Evolutionary conservation across 2,888 invertebrate species (phyloP).

Genomic region (Drosophila fungiperda): DNA sequence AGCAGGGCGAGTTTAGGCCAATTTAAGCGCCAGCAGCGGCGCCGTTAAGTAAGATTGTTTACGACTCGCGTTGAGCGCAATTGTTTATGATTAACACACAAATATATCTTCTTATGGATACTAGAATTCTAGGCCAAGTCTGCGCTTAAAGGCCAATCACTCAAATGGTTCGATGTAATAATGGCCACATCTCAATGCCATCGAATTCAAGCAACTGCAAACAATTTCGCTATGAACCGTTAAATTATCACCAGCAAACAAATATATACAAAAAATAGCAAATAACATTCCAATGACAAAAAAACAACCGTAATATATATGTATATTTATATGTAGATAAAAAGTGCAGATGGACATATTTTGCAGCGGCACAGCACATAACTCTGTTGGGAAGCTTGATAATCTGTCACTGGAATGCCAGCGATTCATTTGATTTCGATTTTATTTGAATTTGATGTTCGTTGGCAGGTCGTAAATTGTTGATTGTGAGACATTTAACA

Average conservation of each 20-base stretch:
- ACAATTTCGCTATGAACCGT: slow-evolving; percentile 54
- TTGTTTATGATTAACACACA: slow-evolving; percentile 52
- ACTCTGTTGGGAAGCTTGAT: slow-evolving; percentile 40
- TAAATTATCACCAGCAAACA: slow-evolving; percentile 53
- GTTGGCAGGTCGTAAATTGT: slow-evolving; percentile 59
- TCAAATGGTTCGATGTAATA: slow-evolving; percentile 58
- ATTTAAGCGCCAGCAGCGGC: slow-evolving; percentile 55
- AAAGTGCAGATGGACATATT: slow-evolving; percentile 61
- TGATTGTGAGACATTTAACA: slow-evolving; percentile 30
- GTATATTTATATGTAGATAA: neutral
- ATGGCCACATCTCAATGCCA: slow-evolving; percentile 60
- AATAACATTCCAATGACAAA: neutral
- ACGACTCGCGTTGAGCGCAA: slow-evolving; percentile 58
- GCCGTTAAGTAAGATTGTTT: slow-evolving; percentile 65
- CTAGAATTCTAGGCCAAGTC: slow-evolving; percentile 13
- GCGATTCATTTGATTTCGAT: slow-evolving; percentile 68
- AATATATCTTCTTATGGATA: neutral
- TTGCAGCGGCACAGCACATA: slow-evolving; percentile 54
- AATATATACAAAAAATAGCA: neutral
- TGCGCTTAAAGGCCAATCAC: slow-evolving; percentile 65
- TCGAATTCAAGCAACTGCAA: slow-evolving; percentile 49
- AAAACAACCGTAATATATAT: neutral
- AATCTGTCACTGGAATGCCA: slow-evolving; percentile 52
- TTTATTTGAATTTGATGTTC: slow-evolving; percentile 63
- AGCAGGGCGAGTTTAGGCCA: slow-evolving; percentile 35